Evolutionary conservation across 2,113 vertebrate genomes (phyloP), one percentile per base, ranked within the genome.

Genomic region (Lota lota): DNA sequence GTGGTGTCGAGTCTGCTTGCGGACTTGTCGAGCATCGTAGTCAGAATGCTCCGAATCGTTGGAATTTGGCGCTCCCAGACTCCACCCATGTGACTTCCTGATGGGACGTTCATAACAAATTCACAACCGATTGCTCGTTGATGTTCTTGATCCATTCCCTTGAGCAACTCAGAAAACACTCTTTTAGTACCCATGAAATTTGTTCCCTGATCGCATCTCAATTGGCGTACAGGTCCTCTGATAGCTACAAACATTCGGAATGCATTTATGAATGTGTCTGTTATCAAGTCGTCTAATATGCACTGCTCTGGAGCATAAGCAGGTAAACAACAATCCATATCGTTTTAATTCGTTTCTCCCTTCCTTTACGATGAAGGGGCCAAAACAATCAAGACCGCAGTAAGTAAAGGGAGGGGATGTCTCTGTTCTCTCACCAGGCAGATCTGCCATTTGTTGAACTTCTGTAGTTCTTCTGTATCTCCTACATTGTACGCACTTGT

Each of bases 201-300:
- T 1, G 73, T 74, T 0, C 36, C 67, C 22, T 74, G 62, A 20
- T 74, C 61, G 18, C 61, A 54, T 61, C 62, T 59, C 4, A 74
- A 10, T n/a, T 69, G 54, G 0, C 56, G n/a, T 0, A 74, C 56
- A 1, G 12, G 6, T 21, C 61, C 56, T 22, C 67, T 19, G 1
- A 75, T 61, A 4, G 73, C 67, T 2, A 69, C 67, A 24, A 75
- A 66, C 6, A 22, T 5, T n/a, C n/a, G n/a, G n/a, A n/a, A n/a
- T n/a, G n/a, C 22, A 4, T 69, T 69, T 0, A 66, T 68, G 56
- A 74, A 69, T 0, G 72, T 28, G 59, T 64, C 67, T 3, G 62
- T 65, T 0, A 20, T 64, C n/a, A n/a, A n/a, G n/a, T n/a, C n/a
- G n/a, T n/a, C 62, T 1, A 74, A 65, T 64, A 19, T 75, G 73